Base-by-base conservation (phyloP, 2,797 vertebrate genomes). In the Allobates femoralis region DNA sequence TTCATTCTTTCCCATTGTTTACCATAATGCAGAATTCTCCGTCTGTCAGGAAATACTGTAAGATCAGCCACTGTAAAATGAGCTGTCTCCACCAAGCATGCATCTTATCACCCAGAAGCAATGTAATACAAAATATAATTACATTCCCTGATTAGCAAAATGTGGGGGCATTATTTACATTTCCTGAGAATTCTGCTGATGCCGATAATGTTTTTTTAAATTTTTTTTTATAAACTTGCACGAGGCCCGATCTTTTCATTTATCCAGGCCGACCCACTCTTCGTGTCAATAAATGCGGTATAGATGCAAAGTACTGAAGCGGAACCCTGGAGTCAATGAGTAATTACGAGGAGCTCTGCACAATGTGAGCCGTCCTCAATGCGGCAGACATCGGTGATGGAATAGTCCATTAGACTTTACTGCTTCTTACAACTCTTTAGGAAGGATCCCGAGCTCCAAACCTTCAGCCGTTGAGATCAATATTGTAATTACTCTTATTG, bases 401-500 rank as follows among this genome's bases (percentile, higher is more conserved):
- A 96, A 94, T 91, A 94, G 91, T 95, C 94, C 92, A 94, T 96
- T 95, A 95, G 89, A 94, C 92, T 90, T 94, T 94, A 93, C 93
- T 93, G 91, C 94, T 93, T 91, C 93, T 91, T 91, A 92, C 92
- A 92, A 88, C 94, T 94, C 92, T 89, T 87, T 92, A 88, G 89
- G 94, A 96, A 95, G 94, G 95, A 96, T 96, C 94, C 90, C 86
- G 93, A 92, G 96, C 90, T 85, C 89, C 94, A n/a, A 95, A 94
- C 92, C 92, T 92, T 66, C 90, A 91, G 90, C 90, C 79, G 0
- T 93, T 95, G 91, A 94, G 92, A 96, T 96, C 96, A 93, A 96
- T 97, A 95, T 93, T 93, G 91, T 94, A 95, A 95, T 96, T 94
- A 95, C 92, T 95, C 94, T 93, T 92, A 91, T 93, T 96, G 96